Base-by-base conservation (phyloP, 2,797 vertebrate species). In the Enteromius viviparus region DNA sequence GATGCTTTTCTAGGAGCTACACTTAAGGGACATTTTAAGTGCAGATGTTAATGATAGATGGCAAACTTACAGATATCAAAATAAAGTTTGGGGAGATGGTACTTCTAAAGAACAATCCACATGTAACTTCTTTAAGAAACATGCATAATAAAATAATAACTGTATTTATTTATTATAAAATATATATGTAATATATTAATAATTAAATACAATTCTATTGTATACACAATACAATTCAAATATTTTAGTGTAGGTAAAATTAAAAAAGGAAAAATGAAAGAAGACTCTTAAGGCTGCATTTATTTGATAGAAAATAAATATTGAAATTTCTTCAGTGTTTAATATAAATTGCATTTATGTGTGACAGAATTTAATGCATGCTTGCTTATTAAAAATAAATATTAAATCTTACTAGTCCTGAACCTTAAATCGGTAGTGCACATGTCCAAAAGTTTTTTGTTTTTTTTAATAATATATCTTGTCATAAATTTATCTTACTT, bases 11-110 rank as follows among this genome's bases (percentile, higher is more conserved):
- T 14, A 51, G 32, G 3, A 53, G 60, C 45, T 75, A 65, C 17
- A 62, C 58, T 64, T 37, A 49, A 72, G 19, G 55, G 53, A 9
- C 1, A 34, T 42, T 70, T 80, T 45, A 45, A 80, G 45, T 60
- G 66, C 51, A 71, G 64, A 79, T 65, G 34, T 55, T 60, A n/a
- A 80, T 72, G 69, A 37, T 60, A 14, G 15, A 47, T 62, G 42
- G 40, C 55, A 72, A 72, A 81, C 53, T 19, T 64, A 64, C 17
- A 5, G 12, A 64, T 81, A 72, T 42, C 55, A 42, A 81, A 17
- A 81, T 72, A 49, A 64, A 62, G 55, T 72, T 49, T 7, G 15
- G 45, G 12, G 66, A 70, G 23, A 62, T 15, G 9, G 32, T 6
- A 49, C 15, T 6, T 53, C 11, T 34, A 62, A 32, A 34, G 19